Evolutionary conservation across 2,797 vertebrate species (phyloP).

Genomic region (Onychomys torridus): DNA sequence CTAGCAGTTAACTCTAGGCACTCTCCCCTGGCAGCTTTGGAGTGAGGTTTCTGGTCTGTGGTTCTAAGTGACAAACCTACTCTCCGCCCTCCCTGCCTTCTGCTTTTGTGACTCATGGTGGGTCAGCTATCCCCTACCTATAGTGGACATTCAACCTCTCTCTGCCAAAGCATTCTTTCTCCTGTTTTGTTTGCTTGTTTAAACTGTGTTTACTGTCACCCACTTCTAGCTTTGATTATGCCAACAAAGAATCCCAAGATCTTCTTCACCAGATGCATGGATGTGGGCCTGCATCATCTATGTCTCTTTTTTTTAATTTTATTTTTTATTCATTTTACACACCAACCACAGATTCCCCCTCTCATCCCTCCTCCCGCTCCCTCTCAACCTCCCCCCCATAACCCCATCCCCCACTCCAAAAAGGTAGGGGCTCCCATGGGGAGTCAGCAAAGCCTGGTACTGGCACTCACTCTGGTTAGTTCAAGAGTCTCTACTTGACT

Average conservation of each 20-base stretch:
- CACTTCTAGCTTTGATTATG: background rate
- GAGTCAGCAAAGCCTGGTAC: too few species aligned
- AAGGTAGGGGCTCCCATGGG: too few species aligned
- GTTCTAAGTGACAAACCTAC: background rate
- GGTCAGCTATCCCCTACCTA: background rate
- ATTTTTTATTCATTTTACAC: too few species aligned
- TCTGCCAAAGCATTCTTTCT: background rate
- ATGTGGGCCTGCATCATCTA: background rate
- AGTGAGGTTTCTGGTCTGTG: background rate
- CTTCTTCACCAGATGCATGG: background rate
- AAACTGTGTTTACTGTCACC: background rate
- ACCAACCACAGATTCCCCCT: too few species aligned
- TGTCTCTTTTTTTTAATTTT: too few species aligned
- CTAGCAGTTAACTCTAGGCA: slow-evolving; percentile 43
- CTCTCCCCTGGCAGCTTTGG: background rate
- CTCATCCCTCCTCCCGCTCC: too few species aligned
- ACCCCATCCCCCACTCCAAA: too few species aligned
- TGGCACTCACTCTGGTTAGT: background rate
- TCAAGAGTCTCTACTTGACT: background rate
- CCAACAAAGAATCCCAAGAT: background rate
- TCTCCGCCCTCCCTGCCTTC: background rate
- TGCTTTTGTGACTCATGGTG: background rate
- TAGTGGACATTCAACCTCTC: background rate
- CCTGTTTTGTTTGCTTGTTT: background rate
- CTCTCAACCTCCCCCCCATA: too few species aligned